Conservation (phyloP, 1,140 invertebrate genomes). For the Cydia strobilella region DNA sequence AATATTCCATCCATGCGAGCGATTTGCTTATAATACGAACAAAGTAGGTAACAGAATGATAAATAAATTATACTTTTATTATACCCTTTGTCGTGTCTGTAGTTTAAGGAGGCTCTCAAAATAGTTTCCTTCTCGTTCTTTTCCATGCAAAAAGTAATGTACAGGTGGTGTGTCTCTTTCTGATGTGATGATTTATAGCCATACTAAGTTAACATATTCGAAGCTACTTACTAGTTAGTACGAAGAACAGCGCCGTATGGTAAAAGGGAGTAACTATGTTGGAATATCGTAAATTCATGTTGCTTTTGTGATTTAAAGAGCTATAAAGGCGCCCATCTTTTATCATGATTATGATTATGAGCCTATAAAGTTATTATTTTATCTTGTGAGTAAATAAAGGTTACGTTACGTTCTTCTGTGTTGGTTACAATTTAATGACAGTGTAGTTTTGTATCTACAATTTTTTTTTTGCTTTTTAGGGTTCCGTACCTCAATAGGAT, state of each 20-base stretch:
- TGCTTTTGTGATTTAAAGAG: background rate
- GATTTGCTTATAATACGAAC: conserved; percentile 30
- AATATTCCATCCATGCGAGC: conserved; percentile 24
- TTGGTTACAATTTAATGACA: conserved; percentile 7
- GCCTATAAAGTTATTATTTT: conserved; percentile 63
- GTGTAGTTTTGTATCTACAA: background rate
- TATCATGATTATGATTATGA: conserved; percentile 60
- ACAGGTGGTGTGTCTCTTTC: conserved; percentile 43
- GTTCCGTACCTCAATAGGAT: too few relatives aligned
- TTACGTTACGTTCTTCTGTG: background rate
- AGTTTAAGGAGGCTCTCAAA: conserved; percentile 42
- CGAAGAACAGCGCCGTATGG: conserved; percentile 44
- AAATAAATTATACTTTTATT: conserved; percentile 33
- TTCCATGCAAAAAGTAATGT: background rate
- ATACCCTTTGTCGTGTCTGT: conserved; percentile 38
- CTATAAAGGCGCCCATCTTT: conserved; percentile 38
- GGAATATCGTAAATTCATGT: background rate
- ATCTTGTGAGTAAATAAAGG: conserved; percentile 43
- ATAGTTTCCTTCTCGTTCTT: conserved; percentile 46
- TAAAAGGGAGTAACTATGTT: conserved; percentile 14
- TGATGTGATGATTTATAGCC: conserved; percentile 58
- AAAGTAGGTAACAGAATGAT: conserved; percentile 33
- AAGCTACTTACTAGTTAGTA: conserved; percentile 49
- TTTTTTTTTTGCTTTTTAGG: too few relatives aligned
- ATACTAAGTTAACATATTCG: conserved; percentile 52